These are phyloP conservation scores for Notolepis coatsorum DNA, from an alignment of 2,797 vertebrate species.

Conservation along the genomic window DNA sequence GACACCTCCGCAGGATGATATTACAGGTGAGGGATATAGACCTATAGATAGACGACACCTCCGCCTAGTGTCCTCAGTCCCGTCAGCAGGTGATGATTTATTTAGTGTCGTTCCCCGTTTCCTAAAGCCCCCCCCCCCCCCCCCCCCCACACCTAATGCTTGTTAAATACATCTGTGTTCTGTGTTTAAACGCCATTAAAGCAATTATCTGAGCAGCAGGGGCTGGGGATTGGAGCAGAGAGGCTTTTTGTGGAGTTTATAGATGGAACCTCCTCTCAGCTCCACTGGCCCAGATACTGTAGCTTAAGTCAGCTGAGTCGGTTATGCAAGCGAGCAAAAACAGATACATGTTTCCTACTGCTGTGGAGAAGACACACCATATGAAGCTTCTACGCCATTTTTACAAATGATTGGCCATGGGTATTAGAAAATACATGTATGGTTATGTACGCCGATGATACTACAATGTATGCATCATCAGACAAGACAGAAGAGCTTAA, in stretches of 20 bases:
- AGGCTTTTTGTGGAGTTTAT: slow-evolving; percentile 47
- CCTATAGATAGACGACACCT: slow-evolving; percentile 22
- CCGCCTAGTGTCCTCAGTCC: slow-evolving; percentile 22
- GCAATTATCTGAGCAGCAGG: slow-evolving; percentile 63
- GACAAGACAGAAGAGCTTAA: too few species aligned
- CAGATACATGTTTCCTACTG: slow-evolving; percentile 5
- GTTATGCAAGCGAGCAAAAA: slow-evolving; percentile 59
- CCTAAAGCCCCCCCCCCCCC: too few species aligned
- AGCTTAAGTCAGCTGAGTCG: slow-evolving; percentile 58
- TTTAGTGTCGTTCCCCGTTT: slow-evolving; percentile 45
- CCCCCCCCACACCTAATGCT: too few species aligned
- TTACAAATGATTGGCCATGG: too few species aligned
- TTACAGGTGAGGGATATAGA: slow-evolving; percentile 1
- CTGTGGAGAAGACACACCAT: slow-evolving; percentile 12
- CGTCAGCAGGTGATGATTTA: slow-evolving; percentile 30
- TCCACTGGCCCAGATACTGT: slow-evolving; percentile 53
- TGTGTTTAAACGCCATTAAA: slow-evolving; percentile 68
- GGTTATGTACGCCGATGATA: too few species aligned
- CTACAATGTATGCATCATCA: too few species aligned
- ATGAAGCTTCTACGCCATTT: too few species aligned
- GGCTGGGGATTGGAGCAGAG: slow-evolving; percentile 44
- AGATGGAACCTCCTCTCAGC: slow-evolving; percentile 63
- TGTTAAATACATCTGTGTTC: slow-evolving; percentile 52
- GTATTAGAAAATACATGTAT: too few species aligned
- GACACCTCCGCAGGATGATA: slow-evolving; percentile 19